phyloP scores from a whole-genome alignment of 2,113 vertebrate species.

The Ahaetulla prasina region DNA sequence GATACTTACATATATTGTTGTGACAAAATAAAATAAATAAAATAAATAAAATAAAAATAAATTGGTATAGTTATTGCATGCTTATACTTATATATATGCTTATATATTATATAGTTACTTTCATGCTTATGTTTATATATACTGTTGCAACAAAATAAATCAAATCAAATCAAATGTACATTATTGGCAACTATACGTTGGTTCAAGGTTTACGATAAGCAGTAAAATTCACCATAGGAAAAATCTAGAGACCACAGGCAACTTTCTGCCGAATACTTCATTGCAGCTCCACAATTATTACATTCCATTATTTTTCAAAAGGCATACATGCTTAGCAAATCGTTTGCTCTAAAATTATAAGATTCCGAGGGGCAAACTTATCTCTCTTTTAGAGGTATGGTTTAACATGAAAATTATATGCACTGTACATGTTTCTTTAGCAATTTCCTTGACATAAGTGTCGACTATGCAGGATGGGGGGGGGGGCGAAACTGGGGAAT shows the following conservation, averaged over 20 bases:
- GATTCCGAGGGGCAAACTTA: conserved; percentile 12
- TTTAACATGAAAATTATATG: conserved; percentile 63
- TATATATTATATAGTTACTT: too few species aligned
- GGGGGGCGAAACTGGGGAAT: conserved; percentile 4
- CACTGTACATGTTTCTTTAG: conserved; percentile 64
- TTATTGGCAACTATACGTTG: conserved; percentile 39
- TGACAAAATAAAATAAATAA: too few species aligned
- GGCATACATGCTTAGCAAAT: conserved; percentile 32
- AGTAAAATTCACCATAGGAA: conserved; percentile 33
- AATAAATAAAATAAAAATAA: too few species aligned
- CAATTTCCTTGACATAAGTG: conserved; percentile 66
- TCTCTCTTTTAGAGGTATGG: conserved; percentile 53
- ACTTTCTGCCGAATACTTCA: conserved; percentile 46
- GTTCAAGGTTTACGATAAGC: conserved; percentile 41
- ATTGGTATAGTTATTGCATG: too few species aligned
- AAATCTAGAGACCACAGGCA: conserved; percentile 33
- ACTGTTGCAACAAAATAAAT: too few species aligned
- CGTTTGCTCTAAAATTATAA: conserved; percentile 48
- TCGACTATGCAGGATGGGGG: conserved; percentile 50
- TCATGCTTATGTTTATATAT: too few species aligned
- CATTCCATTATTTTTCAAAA: conserved; percentile 58
- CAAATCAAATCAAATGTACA: too few species aligned
- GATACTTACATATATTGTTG: too few species aligned
- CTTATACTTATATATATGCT: too few species aligned
- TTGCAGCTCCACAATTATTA: conserved; percentile 38